Base-by-base conservation (phyloP, 2,113 vertebrate genomes). In the Setophaga petechia region DNA sequence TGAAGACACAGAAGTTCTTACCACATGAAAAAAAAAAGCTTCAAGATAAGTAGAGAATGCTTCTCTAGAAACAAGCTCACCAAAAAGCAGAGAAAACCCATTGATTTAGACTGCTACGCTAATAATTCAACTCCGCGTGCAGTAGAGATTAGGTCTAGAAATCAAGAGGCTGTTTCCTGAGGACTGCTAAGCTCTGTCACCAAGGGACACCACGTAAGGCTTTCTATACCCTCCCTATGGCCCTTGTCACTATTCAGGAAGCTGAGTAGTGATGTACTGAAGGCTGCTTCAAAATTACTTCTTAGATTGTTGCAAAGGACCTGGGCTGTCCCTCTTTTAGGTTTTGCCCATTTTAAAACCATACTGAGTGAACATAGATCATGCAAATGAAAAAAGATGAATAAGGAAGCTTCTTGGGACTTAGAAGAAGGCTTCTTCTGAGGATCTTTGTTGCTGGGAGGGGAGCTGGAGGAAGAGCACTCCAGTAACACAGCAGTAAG, bases 211-310 rank as follows among this genome's bases (percentile, higher is more conserved):
- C 6, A 20, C 6, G 39, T 57, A 54, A 55, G n/a, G 30, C 33
- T 73, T 43, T 41, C 69, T 57, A 3, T 51, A 75, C 12, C 28
- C 35, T 87, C 41, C 81, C 75, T 79, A 54, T 18, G 47, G 51
- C 43, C 35, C 44, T 28, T 75, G 13, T 15, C 57, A 86, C n/a
- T 13, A 6, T 63, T 74, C 46, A 74, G 65, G 68, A 93, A 31
- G 43, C 35, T 79, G 30, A 94, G 61, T 82, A 87, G 72, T 37
- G 84, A 46, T 18, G n/a, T 17, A 44, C 35, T 82, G 73, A 44
- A 90, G 71, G n/a, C 25, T 83, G 54, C 55, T 89, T 90, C 75
- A 72, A 86, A 95, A 81, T 28, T 31, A 86, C 33, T 85, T 92
- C 44, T 66, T 90, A 87, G 35, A 47, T 21, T 12, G 31, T 35